These are phyloP conservation scores for Prunella strophiata DNA, from an alignment of 2,797 vertebrate genomes.

Conservation along the genomic window DNA sequence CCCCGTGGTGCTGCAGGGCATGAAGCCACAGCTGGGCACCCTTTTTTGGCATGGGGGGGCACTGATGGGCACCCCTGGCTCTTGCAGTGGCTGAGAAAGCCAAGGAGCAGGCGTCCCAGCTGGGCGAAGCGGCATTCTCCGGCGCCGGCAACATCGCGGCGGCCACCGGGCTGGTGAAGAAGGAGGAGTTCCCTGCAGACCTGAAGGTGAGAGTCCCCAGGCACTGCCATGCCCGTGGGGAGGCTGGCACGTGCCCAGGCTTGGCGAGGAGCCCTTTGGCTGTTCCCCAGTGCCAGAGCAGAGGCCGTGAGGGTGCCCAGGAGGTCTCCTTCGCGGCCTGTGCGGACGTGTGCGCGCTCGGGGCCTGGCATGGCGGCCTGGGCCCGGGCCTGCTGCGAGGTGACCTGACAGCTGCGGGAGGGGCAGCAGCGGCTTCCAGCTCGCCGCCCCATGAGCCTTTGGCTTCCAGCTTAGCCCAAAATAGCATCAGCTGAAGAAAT, in stretches of 20 bases:
- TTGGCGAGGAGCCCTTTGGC: not conserved
- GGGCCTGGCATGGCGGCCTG: not conserved
- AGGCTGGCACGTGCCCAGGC: not conserved
- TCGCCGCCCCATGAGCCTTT: conserved; percentile 60
- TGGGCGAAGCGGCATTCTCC: conserved; percentile 88
- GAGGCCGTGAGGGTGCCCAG: not conserved
- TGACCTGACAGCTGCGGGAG: conserved; percentile 62
- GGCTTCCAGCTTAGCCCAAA: conserved; percentile 84
- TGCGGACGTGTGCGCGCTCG: not conserved
- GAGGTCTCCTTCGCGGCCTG: not conserved
- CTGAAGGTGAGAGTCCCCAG: conserved; percentile 84
- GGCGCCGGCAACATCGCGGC: conserved; percentile 93
- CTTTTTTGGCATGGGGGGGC: not conserved
- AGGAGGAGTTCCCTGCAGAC: conserved; percentile 93
- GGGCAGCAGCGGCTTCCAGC: conserved; percentile 66
- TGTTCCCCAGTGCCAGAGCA: fast-evolving
- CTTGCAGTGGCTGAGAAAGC: conserved; percentile 94
- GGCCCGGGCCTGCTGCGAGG: not conserved
- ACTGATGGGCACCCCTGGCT: not conserved
- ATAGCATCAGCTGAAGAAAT: conserved; percentile 83
- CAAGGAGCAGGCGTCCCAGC: conserved; percentile 88
- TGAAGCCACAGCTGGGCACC: fast-evolving
- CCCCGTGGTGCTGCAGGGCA: not conserved
- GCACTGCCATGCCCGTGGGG: fast-evolving
- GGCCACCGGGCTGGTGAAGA: conserved; percentile 95